Evolutionary conservation across 2,888 invertebrate genomes (phyloP), one percentile per base, ranked within the genome.

Genomic region (Apodemia mormo): DNA sequence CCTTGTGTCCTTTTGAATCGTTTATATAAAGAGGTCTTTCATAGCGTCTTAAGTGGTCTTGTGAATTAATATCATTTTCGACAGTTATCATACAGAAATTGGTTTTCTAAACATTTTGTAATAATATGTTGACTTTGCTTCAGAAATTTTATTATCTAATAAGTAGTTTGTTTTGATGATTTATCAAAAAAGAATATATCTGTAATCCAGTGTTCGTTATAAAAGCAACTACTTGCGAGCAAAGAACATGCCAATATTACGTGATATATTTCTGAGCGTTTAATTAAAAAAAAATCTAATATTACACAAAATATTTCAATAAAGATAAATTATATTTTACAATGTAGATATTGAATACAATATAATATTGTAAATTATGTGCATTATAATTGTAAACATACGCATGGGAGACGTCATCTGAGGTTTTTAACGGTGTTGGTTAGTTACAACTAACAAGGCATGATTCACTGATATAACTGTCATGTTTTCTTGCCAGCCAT

Each of bases 391-490:
- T 65, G 68, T 67, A 70, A 69, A 70, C 72, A 73, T 72, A 67
- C 68, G 69, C 73, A 68, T 68, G 69, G 61, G 67, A 73, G 61
- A 70, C 78, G 79, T 80, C 81, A 80, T 75, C 80, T 77, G 77
- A 79, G 80, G 81, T 79, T 80, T 79, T 80, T 89, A 91, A 90
- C 92, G 92, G 92, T 90, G 79, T 79, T 76, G 82, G 84, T 83
- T 86, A 85, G 85, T 80, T 79, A 82, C 81, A 73, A 75, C 54
- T 52, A 69, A 69, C 65, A 30, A 30, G 80, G 79, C 81, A 86
- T 91, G 90, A 92, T 85, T 92, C 91, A 92, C 81, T 82, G 80
- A 84, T 86, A 83, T 90, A 92, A 92, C 92, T 91, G 92, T 92
- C 84, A 73, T 84, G 84, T 87, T 89, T 87, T 87, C 85, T 85